phyloP scores from a whole-genome alignment of 1,140 invertebrate species.

The Caenorhabditis inopinata region DNA sequence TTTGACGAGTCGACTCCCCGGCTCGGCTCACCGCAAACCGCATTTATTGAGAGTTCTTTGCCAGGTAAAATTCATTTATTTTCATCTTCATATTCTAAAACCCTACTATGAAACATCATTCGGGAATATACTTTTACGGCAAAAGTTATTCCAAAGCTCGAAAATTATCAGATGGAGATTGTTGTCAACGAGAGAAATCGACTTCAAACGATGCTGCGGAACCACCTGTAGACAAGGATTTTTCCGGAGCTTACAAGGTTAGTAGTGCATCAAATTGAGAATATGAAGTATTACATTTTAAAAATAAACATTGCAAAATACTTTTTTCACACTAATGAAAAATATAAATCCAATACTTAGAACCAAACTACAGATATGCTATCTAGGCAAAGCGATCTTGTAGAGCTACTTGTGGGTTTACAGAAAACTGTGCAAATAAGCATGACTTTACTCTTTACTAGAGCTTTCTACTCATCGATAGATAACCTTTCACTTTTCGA shows the following conservation, averaged over 20 bases:
- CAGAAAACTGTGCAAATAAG: not conserved
- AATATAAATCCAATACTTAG: not conserved
- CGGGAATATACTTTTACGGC: conserved; percentile 11
- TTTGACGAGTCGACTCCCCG: conserved; percentile 31
- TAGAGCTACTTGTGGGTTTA: not conserved
- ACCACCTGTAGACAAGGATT: conserved; percentile 4
- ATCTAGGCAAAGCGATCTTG: not conserved
- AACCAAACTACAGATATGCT: conserved; percentile 9
- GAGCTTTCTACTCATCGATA: not conserved
- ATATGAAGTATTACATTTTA: too few relatives aligned
- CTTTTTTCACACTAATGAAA: too few relatives aligned
- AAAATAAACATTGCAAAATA: too few relatives aligned
- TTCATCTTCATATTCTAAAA: not conserved
- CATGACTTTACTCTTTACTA: not conserved
- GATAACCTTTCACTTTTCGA: not conserved
- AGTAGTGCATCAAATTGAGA: not conserved
- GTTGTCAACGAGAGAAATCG: conserved; percentile 33
- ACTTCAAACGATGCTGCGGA: conserved; percentile 16
- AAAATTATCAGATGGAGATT: conserved; percentile 40
- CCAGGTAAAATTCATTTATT: not conserved
- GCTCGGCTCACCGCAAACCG: conserved; percentile 2
- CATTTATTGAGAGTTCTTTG: conserved; percentile 4
- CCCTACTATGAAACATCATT: not conserved
- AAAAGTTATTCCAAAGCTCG: not conserved
- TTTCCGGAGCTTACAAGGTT: conserved; percentile 37